These are phyloP conservation scores for Cyrtodaria siliqua DNA, from an alignment of 2,888 invertebrate genomes.

Conservation along the genomic window DNA sequence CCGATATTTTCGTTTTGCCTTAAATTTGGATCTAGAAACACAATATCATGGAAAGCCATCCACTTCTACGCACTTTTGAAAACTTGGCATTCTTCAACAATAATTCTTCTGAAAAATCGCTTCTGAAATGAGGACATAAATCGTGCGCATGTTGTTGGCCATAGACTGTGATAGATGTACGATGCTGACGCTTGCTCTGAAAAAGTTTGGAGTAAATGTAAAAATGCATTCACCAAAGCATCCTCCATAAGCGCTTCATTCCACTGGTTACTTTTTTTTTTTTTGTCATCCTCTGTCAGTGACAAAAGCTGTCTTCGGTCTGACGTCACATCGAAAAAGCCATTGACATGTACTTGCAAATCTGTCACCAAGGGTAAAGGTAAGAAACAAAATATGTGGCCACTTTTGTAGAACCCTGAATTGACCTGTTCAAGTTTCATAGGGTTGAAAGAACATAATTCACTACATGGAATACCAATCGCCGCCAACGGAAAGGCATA, in stretches of 20 bases:
- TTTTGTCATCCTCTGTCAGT: constrained; percentile 78
- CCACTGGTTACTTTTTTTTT: constrained; percentile 38
- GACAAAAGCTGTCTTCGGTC: constrained; percentile 74
- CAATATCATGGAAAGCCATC: constrained; percentile 25
- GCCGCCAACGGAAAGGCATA: constrained; percentile 66
- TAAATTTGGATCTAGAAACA: constrained; percentile 43
- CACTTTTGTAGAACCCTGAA: constrained; percentile 62
- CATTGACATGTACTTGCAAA: constrained; percentile 82
- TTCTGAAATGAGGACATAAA: background rate
- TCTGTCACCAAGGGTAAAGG: constrained; percentile 78
- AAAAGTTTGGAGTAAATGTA: constrained; percentile 33
- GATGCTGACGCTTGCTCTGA: background rate
- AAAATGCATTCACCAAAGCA: constrained; percentile 53
- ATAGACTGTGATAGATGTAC: constrained; percentile 4
- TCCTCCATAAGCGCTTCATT: constrained; percentile 57
- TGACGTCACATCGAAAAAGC: constrained; percentile 80
- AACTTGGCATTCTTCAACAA: constrained; percentile 13
- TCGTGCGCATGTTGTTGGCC: constrained; percentile 1
- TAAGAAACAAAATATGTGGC: constrained; percentile 80
- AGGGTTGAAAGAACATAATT: background rate
- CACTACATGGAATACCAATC: constrained; percentile 70
- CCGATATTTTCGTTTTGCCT: constrained; percentile 31
- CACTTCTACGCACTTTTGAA: constrained; percentile 34
- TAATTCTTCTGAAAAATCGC: constrained; percentile 31
- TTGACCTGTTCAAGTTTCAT: constrained; percentile 4